phyloP scores from a whole-genome alignment of 2,113 vertebrate species.

The Myanophis thanlyinensis region DNA sequence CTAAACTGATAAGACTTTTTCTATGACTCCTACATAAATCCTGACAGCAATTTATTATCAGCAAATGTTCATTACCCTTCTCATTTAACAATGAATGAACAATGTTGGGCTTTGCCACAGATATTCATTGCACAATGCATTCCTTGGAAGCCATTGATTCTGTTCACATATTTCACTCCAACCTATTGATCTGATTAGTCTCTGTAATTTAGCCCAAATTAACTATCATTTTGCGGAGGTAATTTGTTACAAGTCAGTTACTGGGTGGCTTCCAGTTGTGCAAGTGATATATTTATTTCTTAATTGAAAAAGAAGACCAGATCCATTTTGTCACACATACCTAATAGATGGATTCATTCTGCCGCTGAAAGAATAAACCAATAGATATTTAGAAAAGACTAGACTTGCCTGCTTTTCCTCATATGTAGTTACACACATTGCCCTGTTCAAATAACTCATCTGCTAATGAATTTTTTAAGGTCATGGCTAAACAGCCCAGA shows the following conservation, averaged over 20 bases:
- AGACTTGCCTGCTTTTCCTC: not conserved
- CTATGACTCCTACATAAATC: not conserved
- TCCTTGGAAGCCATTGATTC: slow-evolving; percentile 14
- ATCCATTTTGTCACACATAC: not conserved
- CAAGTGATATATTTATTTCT: not conserved
- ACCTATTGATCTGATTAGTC: slow-evolving; percentile 31
- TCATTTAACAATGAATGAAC: not conserved
- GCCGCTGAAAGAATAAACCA: not conserved
- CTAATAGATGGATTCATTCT: not conserved
- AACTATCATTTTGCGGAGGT: slow-evolving; percentile 41
- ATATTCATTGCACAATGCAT: rapidly evolving
- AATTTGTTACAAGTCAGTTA: slow-evolving; percentile 7
- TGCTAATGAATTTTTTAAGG: not conserved
- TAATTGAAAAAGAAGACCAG: not conserved
- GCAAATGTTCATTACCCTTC: not conserved
- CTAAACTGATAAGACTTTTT: not conserved
- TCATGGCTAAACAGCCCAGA: not conserved
- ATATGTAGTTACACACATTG: not conserved
- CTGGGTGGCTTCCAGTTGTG: not conserved
- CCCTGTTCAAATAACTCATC: not conserved
- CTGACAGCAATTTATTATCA: not conserved
- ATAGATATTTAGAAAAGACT: not conserved
- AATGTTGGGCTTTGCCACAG: not conserved
- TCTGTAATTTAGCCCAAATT: slow-evolving; percentile 51
- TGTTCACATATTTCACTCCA: slow-evolving; percentile 20